Evolutionary conservation across 2,797 vertebrate genomes (phyloP).

Genomic region (Coregonus sp.): DNA sequence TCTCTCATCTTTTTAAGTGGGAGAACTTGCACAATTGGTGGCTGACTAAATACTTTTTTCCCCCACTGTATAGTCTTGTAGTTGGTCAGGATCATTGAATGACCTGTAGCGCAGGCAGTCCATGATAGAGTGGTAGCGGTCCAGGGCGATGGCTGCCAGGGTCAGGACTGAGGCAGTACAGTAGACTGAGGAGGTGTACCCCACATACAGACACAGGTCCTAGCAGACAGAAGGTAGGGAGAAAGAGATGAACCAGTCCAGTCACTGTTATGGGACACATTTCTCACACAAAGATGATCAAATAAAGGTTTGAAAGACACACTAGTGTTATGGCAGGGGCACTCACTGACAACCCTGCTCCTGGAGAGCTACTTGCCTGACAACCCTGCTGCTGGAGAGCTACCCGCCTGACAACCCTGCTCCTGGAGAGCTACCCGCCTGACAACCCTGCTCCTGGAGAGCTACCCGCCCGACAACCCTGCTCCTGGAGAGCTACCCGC

Average conservation of each 20-base stretch:
- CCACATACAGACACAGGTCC: constrained; percentile 80
- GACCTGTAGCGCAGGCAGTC: constrained; percentile 78
- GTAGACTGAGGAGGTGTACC: constrained; percentile 84
- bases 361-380: too few relatives aligned
- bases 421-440: too few relatives aligned
- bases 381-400: too few relatives aligned
- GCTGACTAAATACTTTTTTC: too few relatives aligned
- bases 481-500: too few relatives aligned
- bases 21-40: too few relatives aligned
- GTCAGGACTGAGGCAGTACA: constrained; percentile 82
- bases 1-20: too few relatives aligned
- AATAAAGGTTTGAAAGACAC: background rate
- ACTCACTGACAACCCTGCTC: background rate
- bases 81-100: background rate
- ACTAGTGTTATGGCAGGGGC: background rate
- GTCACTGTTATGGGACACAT: background rate
- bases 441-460: too few relatives aligned
- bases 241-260: background rate
- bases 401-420: too few relatives aligned
- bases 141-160: constrained; percentile 80
- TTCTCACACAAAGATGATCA: background rate
- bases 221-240: constrained; percentile 49
- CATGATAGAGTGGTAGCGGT: constrained; percentile 82
- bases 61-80: too few relatives aligned
- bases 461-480: too few relatives aligned